phyloP scores from a whole-genome alignment of 2,113 vertebrate species.

The Craseonycteris thonglongyai region DNA sequence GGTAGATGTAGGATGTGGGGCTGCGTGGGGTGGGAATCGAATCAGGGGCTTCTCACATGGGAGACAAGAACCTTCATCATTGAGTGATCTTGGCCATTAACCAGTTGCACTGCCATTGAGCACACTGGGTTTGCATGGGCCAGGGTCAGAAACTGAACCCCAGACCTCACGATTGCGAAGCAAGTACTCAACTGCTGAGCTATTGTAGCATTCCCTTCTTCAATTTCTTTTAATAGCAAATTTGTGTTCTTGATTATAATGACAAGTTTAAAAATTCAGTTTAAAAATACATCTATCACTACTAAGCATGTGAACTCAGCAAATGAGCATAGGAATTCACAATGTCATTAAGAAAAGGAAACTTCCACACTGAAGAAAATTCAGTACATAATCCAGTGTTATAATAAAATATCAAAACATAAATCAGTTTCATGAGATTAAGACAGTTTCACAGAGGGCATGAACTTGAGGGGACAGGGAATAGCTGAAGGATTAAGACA shows the following conservation, averaged over 20 bases:
- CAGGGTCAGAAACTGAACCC: no score
- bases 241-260: background rate
- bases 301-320: background rate
- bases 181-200: no score
- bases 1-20: no score
- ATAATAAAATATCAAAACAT: background rate
- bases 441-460: background rate
- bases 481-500: background rate
- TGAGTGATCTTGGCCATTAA: no score
- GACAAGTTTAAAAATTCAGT: background rate
- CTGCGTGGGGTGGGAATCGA: no score
- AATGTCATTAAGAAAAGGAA: background rate
- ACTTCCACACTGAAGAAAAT: background rate
- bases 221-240: no score
- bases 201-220: no score
- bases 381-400: background rate
- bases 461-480: background rate
- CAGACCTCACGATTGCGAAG: no score
- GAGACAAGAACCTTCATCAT: no score
- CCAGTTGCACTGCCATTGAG: no score
- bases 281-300: background rate
- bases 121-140: no score
- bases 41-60: no score
- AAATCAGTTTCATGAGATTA: background rate
- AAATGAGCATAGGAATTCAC: background rate